These are phyloP conservation scores for Sthenelais limicola DNA, from an alignment of 2,888 invertebrate genomes.

Conservation along the genomic window DNA sequence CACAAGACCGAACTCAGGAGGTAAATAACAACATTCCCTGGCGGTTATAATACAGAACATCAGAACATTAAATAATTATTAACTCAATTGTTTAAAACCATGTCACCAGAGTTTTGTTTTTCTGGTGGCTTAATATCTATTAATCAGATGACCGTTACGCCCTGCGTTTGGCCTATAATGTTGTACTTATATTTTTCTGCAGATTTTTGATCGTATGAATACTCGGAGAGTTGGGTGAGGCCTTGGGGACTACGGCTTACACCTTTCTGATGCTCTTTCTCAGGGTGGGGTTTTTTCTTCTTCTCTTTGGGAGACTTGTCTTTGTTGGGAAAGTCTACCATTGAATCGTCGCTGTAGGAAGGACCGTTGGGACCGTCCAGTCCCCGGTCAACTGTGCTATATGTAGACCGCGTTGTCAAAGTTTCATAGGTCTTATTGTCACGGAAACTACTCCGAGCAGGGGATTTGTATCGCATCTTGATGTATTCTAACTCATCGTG, in stretches of 20 bases:
- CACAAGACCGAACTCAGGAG: too few relatives aligned
- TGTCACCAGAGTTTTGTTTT: too few relatives aligned
- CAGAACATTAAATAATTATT: too few relatives aligned
- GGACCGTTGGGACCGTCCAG: conserved; percentile 40
- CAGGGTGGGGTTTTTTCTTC: neutral
- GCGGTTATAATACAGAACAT: too few relatives aligned
- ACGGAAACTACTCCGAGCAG: conserved; percentile 53
- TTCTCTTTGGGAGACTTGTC: neutral
- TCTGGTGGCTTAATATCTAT: too few relatives aligned
- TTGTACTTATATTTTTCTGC: conserved; percentile 32
- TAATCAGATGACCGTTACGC: conserved; percentile 40
- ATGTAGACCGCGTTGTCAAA: conserved; percentile 39
- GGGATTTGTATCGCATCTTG: conserved; percentile 66
- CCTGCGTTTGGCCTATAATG: conserved; percentile 37
- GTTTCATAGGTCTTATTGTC: conserved; percentile 43
- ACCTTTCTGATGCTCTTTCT: neutral
- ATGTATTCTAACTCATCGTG: conserved; percentile 71
- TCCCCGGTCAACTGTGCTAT: conserved; percentile 35
- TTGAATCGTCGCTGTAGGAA: conserved; percentile 38
- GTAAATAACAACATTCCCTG: too few relatives aligned
- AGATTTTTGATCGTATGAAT: neutral
- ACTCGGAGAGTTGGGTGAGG: neutral
- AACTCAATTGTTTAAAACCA: too few relatives aligned
- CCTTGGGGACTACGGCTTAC: neutral
- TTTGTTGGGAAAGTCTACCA: conserved; percentile 17